Evolutionary conservation across 2,888 invertebrate species (phyloP).

Genomic region (Stenotaenia linearis): DNA sequence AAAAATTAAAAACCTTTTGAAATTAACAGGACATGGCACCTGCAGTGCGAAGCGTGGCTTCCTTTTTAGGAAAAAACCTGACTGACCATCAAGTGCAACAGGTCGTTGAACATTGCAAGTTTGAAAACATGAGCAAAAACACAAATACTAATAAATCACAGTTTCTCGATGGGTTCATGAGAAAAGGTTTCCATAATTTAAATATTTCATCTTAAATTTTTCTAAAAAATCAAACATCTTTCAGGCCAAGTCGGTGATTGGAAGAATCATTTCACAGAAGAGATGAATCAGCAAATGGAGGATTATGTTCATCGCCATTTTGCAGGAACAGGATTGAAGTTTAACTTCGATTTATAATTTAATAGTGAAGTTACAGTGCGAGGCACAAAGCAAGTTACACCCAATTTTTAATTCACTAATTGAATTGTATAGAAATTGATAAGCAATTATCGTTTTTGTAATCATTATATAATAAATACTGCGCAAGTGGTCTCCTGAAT

Average conservation of each 20-base stretch:
- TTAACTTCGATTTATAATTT: neutral
- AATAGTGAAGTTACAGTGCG: too few species aligned
- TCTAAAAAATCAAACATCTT: neutral
- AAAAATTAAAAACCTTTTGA: neutral
- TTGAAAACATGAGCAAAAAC: constrained; percentile 13
- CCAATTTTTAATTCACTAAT: too few species aligned
- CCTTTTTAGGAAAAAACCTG: constrained; percentile 62
- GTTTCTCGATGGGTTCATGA: neutral
- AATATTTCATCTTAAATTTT: neutral
- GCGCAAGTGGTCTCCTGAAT: too few species aligned
- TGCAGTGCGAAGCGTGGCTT: constrained; percentile 62
- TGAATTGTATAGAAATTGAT: too few species aligned
- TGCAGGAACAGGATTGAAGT: constrained; percentile 13
- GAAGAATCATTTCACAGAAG: constrained; percentile 32
- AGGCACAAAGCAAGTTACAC: too few species aligned
- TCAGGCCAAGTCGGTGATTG: constrained; percentile 29
- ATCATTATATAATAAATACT: too few species aligned
- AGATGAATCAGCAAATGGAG: constrained; percentile 26
- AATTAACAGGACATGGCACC: constrained; percentile 57
- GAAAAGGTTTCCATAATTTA: neutral
- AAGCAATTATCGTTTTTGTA: too few species aligned
- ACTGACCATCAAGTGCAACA: constrained; percentile 60
- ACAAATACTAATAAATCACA: neutral
- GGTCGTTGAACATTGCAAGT: constrained; percentile 59
- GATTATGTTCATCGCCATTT: constrained; percentile 26